Evolutionary conservation across 2,113 vertebrate species (phyloP).

Genomic region (Heptranchias perlo): DNA sequence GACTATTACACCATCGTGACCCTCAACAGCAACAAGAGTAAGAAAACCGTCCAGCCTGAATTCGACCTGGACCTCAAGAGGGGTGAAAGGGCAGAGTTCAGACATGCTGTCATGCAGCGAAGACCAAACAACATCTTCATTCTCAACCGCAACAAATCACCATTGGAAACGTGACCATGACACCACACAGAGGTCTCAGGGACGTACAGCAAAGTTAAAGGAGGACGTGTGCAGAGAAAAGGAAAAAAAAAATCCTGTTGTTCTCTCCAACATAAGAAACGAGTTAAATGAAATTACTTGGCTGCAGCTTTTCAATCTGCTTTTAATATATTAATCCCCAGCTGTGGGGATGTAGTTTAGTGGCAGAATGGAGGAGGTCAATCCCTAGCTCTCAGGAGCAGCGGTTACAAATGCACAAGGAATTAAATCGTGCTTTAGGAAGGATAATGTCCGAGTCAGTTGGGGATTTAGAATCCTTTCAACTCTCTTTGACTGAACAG

Average conservation of each 20-base stretch:
- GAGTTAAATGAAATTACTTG: slow-evolving; percentile 20
- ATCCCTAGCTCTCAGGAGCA: neutral
- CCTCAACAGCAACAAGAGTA: neutral
- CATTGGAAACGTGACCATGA: neutral
- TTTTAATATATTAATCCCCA: slow-evolving; percentile 31
- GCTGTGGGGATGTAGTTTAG: slow-evolving; percentile 20
- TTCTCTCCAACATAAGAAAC: neutral
- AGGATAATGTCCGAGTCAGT: neutral
- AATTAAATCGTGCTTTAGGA: slow-evolving; percentile 1
- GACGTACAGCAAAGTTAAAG: neutral
- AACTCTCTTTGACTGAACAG: slow-evolving; percentile 1
- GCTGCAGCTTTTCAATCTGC: slow-evolving; percentile 13
- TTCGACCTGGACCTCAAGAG: neutral
- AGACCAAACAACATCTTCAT: neutral
- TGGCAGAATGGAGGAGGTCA: slow-evolving; percentile 29
- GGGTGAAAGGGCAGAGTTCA: neutral
- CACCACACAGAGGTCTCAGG: neutral
- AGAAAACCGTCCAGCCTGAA: neutral
- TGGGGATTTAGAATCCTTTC: slow-evolving; percentile 31
- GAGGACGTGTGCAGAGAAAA: neutral
- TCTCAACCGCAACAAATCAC: neutral
- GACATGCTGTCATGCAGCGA: neutral
- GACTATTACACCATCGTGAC: too few relatives aligned
- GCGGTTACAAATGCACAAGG: neutral
- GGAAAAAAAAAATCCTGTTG: neutral